Conservation (phyloP, 2,113 vertebrate genomes). For the Sinocyclocheilus grahami region DNA sequence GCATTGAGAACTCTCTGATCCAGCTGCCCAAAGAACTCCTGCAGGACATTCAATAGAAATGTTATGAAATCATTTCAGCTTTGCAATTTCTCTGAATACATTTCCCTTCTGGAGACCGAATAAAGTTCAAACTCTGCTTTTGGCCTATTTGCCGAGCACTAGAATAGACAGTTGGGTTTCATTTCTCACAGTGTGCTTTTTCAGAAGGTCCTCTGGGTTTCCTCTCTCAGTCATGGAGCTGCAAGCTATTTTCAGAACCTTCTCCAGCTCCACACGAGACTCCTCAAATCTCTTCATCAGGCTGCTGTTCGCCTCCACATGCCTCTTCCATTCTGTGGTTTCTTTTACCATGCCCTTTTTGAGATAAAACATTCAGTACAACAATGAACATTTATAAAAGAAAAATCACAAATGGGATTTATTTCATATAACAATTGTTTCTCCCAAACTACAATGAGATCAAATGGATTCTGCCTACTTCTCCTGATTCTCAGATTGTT, state of each 20-base stretch:
- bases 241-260: slow-evolving; percentile 86
- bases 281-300: slow-evolving; percentile 97
- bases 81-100: background rate
- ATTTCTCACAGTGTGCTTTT: slow-evolving; percentile 86
- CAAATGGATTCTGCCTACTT: background rate
- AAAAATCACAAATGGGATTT: background rate
- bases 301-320: slow-evolving; percentile 89
- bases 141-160: slow-evolving; percentile 11
- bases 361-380: slow-evolving; percentile 54
- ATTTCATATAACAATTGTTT: background rate
- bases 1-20: slow-evolving; percentile 91
- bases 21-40: slow-evolving; percentile 95
- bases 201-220: slow-evolving; percentile 89
- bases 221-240: slow-evolving; percentile 87
- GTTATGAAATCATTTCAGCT: background rate
- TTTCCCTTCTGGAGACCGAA: background rate
- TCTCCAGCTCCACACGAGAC: slow-evolving; percentile 91
- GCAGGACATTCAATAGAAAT: slow-evolving; percentile 38
- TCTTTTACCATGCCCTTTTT: slow-evolving; percentile 86
- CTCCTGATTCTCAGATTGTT: background rate
- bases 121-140: background rate
- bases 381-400: slow-evolving; percentile 12
- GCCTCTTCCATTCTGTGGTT: slow-evolving; percentile 91
- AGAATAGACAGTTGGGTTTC: background rate
- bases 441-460: background rate